A percentile compares a stretch with the other conserved stretches of the same genome.
Conservation (phyloP, 2,888 invertebrate genomes). For the Epinotia nisella region DNA sequence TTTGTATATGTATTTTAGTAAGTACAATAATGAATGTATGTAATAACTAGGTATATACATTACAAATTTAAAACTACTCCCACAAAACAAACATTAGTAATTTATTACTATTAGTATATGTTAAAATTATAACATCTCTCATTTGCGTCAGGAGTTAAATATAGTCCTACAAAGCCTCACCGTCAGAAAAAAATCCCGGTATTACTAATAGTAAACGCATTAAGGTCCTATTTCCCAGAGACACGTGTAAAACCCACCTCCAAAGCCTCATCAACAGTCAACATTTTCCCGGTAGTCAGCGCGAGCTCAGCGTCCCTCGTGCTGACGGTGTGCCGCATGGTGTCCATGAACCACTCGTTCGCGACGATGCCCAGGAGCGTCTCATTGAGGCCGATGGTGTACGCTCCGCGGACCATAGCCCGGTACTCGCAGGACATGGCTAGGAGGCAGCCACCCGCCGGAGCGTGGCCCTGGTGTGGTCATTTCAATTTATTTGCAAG, state of each 20-base stretch:
- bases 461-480: conserved; percentile 88
- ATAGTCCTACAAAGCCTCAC: no score
- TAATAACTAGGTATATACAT: no score
- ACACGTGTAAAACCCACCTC: conserved; percentile 63
- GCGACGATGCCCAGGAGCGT: conserved; percentile 92
- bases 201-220: no score
- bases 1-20: no score
- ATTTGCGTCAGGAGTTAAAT: no score
- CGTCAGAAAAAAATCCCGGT: no score
- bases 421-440: conserved; percentile 93
- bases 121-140: no score
- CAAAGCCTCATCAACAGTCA: conserved; percentile 90
- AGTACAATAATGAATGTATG: no score
- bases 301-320: conserved; percentile 89
- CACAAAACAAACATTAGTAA: no score
- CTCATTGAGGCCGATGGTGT: conserved; percentile 94
- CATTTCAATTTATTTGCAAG: not conserved
- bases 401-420: conserved; percentile 91
- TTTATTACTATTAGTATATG: no score
- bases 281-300: conserved; percentile 89
- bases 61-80: no score
- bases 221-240: no score
- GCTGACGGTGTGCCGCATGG: conserved; percentile 86
- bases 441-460: conserved; percentile 94
- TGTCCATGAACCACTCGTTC: conserved; percentile 89